Evolutionary conservation across 37 sponge, comb jelly and placozoan species (phyloP).

Genomic region (Mnemiopsis leidyi): DNA sequence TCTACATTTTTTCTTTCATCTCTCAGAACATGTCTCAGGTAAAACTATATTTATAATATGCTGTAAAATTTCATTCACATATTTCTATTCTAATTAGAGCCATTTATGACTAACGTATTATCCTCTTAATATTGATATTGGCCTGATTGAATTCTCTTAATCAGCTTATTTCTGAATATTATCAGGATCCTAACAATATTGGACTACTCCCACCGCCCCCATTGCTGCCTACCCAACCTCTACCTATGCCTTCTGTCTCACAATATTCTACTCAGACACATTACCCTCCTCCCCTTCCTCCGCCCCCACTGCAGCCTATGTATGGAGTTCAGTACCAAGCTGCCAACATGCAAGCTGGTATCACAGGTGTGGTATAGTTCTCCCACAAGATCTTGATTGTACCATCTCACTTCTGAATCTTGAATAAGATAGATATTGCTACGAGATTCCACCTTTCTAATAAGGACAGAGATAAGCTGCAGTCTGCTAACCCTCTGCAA

Average conservation of each 20-base stretch:
- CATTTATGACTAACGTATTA: no score
- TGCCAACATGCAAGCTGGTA: background rate
- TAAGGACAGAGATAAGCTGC: no score
- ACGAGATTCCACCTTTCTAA: no score
- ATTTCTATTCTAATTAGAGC: no score
- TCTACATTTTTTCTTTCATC: background rate
- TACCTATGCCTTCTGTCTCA: background rate
- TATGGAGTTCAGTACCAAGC: background rate
- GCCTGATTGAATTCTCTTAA: no score
- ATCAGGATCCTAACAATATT: background rate
- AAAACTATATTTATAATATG: background rate
- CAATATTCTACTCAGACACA: background rate
- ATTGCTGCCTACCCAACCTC: background rate
- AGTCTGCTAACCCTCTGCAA: no score
- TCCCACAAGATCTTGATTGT: background rate
- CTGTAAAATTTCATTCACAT: background rate
- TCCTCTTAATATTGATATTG: no score
- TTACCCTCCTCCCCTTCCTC: conserved; percentile 40
- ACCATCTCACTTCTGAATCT: no score
- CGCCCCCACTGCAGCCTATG: background rate
- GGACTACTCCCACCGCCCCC: background rate
- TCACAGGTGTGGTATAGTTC: background rate
- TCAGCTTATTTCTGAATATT: no score
- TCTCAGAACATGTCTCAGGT: background rate
- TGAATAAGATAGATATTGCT: no score